Conservation (phyloP, 2,113 vertebrate genomes). For the Pimephales promelas region DNA sequence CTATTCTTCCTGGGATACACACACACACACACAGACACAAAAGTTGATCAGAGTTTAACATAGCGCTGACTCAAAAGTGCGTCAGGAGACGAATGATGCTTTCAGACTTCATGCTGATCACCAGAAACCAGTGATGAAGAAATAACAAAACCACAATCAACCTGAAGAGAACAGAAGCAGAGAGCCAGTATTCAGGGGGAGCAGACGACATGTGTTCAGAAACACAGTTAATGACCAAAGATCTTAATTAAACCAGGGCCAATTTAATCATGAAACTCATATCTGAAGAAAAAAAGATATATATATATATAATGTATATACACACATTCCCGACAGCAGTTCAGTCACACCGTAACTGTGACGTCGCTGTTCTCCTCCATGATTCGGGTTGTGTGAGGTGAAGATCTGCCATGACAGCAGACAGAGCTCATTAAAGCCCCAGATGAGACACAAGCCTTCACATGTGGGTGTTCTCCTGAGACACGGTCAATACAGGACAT, state of each 20-base stretch:
- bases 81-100: not conserved
- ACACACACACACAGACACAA: too few species aligned
- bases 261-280: not conserved
- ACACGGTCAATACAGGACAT: conserved; percentile 49
- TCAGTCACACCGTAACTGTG: not conserved
- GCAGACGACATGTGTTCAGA: not conserved
- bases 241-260: not conserved
- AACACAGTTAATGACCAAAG: not conserved
- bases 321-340: too few species aligned
- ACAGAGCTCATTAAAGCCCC: conserved; percentile 49
- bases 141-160: not conserved
- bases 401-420: conserved; percentile 21
- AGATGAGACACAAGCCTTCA: conserved; percentile 31
- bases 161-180: not conserved
- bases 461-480: conserved; percentile 17
- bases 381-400: conserved; percentile 37
- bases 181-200: not conserved
- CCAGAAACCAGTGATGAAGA: not conserved
- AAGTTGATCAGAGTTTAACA: not conserved
- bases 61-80: not conserved
- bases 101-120: not conserved
- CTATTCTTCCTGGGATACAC: too few species aligned
- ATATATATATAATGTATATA: too few species aligned
- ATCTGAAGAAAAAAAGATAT: too few species aligned
- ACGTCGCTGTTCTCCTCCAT: not conserved